A percentile compares a stretch with the other conserved stretches of the same genome.
These are phyloP conservation scores for Hirudinaria manillensis DNA, from an alignment of 2,888 invertebrate species.

Conservation along the genomic window DNA sequence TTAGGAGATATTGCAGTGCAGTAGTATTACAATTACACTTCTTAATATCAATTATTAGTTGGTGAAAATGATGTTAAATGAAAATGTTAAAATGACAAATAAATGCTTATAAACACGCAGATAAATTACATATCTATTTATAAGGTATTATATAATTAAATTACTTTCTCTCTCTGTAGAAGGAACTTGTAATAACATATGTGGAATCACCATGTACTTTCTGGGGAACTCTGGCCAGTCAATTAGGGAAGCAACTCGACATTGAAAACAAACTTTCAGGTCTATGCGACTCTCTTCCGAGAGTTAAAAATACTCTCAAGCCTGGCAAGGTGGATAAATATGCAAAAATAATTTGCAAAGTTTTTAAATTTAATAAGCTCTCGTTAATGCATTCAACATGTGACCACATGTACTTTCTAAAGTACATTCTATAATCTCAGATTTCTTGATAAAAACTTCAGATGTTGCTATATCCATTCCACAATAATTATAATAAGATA, in stretches of 20 bases:
- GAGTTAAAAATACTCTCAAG: constrained; percentile 5
- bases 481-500: background rate
- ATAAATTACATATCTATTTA: no score
- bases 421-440: no score
- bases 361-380: no score
- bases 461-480: background rate
- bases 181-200: constrained; percentile 27
- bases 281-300: constrained; percentile 24
- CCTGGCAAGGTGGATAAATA: constrained; percentile 16
- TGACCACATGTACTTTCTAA: no score
- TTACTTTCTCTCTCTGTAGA: constrained; percentile 4
- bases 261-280: constrained; percentile 27
- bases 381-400: no score
- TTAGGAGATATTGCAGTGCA: background rate
- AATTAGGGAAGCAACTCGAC: constrained; percentile 24
- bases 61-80: no score
- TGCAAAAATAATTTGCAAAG: background rate
- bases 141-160: background rate
- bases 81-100: no score
- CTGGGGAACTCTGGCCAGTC: constrained; percentile 26
- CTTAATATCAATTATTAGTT: background rate
- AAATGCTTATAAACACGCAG: no score
- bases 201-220: constrained; percentile 28
- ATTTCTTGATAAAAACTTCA: background rate
- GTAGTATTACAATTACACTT: background rate